Conservation (phyloP, 2,888 invertebrate species). For the Chaetoderma sp. region DNA sequence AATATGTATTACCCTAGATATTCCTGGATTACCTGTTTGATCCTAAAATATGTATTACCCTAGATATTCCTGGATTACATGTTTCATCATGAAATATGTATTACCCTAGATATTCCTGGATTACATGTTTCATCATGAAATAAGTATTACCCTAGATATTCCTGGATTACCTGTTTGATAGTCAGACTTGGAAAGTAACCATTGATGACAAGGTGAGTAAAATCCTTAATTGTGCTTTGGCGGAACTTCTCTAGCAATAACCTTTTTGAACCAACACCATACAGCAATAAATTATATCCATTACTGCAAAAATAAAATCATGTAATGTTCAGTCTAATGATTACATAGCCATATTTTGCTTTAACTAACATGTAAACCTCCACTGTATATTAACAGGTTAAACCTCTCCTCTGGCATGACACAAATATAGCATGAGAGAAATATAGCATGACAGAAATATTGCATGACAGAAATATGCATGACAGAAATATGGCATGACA, state of each 20-base stretch:
- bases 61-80: too few species aligned
- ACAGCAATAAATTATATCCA: conserved; percentile 86
- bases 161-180: conserved; percentile 80
- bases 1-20: too few species aligned
- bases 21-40: too few species aligned
- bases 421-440: too few species aligned
- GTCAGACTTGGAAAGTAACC: conserved; percentile 93
- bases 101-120: too few species aligned
- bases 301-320: conserved; percentile 74
- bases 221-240: conserved; percentile 73
- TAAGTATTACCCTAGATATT: too few species aligned
- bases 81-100: too few species aligned
- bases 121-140: too few species aligned
- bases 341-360: not conserved
- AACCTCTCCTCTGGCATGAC: not conserved
- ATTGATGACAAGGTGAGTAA: conserved; percentile 85
- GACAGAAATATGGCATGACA: too few species aligned
- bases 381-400: not conserved
- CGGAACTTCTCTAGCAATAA: conserved; percentile 83
- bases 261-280: conserved; percentile 92
- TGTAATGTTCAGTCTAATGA: not conserved
- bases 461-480: too few species aligned
- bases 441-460: too few species aligned
- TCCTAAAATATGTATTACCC: too few species aligned
- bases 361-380: not conserved